Conservation (phyloP, 2,113 vertebrate species). For the Dipodomys stephensi region DNA sequence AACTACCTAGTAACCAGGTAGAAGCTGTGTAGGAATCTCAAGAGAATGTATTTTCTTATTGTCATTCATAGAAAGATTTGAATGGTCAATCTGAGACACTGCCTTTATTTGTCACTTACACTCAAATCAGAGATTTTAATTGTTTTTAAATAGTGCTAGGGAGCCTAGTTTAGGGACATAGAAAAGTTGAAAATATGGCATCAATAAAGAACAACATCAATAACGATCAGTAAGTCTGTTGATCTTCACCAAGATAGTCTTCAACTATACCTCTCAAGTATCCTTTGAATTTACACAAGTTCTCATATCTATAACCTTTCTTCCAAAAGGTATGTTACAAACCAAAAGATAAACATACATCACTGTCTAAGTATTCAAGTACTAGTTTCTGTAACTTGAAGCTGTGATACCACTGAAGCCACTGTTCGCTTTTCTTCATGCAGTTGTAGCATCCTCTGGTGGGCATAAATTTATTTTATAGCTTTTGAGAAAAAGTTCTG, state of each 20-base stretch:
- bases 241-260: neutral
- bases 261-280: neutral
- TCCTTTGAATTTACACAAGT: slow-evolving; percentile 1
- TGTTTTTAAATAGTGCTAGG: neutral
- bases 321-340: neutral
- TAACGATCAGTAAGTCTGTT: neutral
- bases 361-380: neutral
- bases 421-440: slow-evolving; percentile 18
- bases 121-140: neutral
- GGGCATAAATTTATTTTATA: slow-evolving; percentile 49
- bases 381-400: neutral
- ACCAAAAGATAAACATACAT: neutral
- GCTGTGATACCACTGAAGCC: neutral
- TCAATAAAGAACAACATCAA: neutral
- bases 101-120: neutral
- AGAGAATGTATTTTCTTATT: slow-evolving; percentile 30
- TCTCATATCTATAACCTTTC: neutral
- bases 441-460: slow-evolving; percentile 57
- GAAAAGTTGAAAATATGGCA: neutral
- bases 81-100: neutral
- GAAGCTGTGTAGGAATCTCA: neutral
- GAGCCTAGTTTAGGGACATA: neutral
- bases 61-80: slow-evolving; percentile 12
- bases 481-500: neutral
- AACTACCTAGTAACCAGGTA: neutral